Percentiles rank a stretch among this genome's conserved stretches.
phyloP scores from a whole-genome alignment of 2,113 vertebrate species.

The Neodontobutis hainanensis region DNA sequence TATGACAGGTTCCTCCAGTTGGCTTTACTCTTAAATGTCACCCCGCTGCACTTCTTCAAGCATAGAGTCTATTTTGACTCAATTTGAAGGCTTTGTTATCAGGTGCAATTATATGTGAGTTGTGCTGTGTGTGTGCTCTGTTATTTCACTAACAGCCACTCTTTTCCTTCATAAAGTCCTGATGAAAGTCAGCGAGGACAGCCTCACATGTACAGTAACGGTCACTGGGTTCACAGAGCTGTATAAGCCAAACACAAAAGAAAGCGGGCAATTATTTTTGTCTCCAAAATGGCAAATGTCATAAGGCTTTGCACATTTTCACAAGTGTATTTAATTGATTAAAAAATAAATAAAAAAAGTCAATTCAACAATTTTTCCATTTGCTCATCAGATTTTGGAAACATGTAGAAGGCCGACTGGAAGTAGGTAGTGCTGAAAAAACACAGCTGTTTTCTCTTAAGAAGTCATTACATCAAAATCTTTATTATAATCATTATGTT shows the following conservation, averaged over 20 bases:
- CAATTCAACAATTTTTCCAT: too few relatives aligned
- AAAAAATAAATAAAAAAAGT: too few relatives aligned
- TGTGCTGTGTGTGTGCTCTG: too few relatives aligned
- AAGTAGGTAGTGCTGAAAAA: background rate
- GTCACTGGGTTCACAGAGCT: slow-evolving; percentile 18
- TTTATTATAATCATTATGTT: background rate
- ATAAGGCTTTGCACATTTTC: too few relatives aligned
- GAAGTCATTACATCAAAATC: background rate
- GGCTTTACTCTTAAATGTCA: slow-evolving; percentile 67
- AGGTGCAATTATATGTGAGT: too few relatives aligned
- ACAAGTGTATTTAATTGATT: too few relatives aligned
- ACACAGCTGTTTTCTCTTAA: background rate
- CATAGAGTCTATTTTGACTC: background rate
- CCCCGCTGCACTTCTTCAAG: slow-evolving; percentile 19
- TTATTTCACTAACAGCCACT: too few relatives aligned
- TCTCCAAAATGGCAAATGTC: too few relatives aligned
- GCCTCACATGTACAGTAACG: background rate
- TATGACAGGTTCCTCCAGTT: slow-evolving; percentile 58
- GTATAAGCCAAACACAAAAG: slow-evolving; percentile 19
- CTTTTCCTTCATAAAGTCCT: background rate
- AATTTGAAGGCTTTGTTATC: background rate
- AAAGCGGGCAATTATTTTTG: slow-evolving; percentile 18
- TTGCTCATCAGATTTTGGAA: too few relatives aligned
- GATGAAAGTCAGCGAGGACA: slow-evolving; percentile 43
- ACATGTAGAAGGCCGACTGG: background rate